A percentile compares a stretch with the other conserved stretches of the same genome.
Evolutionary conservation across 2,888 invertebrate genomes (phyloP).

Genomic region (Torymus tubicola): DNA sequence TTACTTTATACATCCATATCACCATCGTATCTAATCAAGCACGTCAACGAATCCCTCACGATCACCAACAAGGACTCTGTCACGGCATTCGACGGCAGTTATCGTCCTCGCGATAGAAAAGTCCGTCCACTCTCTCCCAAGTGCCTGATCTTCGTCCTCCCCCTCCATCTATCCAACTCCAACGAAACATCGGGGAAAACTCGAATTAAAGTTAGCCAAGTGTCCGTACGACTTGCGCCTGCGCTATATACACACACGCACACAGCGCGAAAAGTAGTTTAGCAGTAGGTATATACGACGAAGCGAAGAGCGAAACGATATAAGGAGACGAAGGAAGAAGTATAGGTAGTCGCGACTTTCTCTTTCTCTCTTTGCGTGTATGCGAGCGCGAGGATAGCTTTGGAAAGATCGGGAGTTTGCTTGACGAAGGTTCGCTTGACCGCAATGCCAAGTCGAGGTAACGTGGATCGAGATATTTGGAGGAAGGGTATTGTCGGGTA

Average conservation of each 20-base stretch:
- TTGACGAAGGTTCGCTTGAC: slow-evolving; percentile 69
- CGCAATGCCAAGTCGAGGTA: background rate
- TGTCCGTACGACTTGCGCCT: slow-evolving; percentile 4
- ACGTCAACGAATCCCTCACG: slow-evolving; percentile 5
- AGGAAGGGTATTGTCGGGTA: background rate
- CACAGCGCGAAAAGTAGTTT: slow-evolving; percentile 60
- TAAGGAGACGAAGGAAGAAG: slow-evolving; percentile 35
- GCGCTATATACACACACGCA: slow-evolving; percentile 21
- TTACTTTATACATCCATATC: no score
- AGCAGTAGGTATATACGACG: slow-evolving; percentile 56
- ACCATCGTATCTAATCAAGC: background rate
- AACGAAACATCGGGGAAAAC: slow-evolving; percentile 42
- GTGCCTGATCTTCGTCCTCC: slow-evolving; percentile 25
- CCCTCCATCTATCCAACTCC: background rate
- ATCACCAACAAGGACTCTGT: no score
- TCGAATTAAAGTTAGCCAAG: slow-evolving; percentile 58
- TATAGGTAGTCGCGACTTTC: slow-evolving; percentile 35
- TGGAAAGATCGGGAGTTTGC: slow-evolving; percentile 61
- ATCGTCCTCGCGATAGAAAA: slow-evolving; percentile 39
- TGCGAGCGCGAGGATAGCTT: slow-evolving; percentile 55
- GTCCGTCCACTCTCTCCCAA: slow-evolving; percentile 40
- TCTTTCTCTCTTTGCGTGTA: slow-evolving; percentile 43
- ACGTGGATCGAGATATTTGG: background rate
- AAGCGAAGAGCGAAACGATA: slow-evolving; percentile 56
- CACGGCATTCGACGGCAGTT: background rate